Evolutionary conservation across 92 coral and sea anemone genomes (phyloP).

Genomic region (Actinostola sp.): DNA sequence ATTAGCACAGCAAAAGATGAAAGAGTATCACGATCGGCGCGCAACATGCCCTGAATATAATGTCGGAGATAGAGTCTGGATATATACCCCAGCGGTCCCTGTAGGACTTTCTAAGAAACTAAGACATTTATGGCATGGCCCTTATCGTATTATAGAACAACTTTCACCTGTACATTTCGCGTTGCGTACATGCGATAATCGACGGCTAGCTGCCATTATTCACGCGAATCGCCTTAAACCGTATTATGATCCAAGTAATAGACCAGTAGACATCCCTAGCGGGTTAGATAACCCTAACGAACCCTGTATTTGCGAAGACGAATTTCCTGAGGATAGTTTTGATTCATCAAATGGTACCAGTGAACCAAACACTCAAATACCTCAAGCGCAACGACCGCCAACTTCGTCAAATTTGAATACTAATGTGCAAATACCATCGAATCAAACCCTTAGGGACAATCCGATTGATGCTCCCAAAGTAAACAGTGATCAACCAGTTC

Average conservation of each 20-base stretch:
- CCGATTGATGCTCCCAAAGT: not conserved
- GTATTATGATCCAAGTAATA: slow-evolving; percentile 41
- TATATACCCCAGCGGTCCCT: slow-evolving; percentile 28
- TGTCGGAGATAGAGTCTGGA: slow-evolving; percentile 55
- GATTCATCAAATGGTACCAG: too few relatives aligned
- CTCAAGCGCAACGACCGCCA: too few relatives aligned
- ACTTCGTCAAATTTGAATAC: too few relatives aligned
- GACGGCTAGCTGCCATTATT: slow-evolving; percentile 44
- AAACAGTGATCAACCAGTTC: slow-evolving; percentile 7
- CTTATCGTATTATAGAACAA: slow-evolving; percentile 33
- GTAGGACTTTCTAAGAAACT: slow-evolving; percentile 37
- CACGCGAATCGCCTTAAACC: slow-evolving; percentile 54
- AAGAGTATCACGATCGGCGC: slow-evolving; percentile 36
- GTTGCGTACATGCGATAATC: slow-evolving; percentile 50
- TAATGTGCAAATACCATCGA: not conserved
- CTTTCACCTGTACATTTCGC: slow-evolving; percentile 36
- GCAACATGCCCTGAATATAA: slow-evolving; percentile 12
- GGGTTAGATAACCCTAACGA: not conserved
- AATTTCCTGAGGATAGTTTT: not conserved
- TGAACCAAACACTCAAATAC: too few relatives aligned
- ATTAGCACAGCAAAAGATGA: slow-evolving; percentile 65
- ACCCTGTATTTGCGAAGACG: too few relatives aligned
- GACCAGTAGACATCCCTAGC: slow-evolving; percentile 45
- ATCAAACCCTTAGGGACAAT: too few relatives aligned
- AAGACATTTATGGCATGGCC: slow-evolving; percentile 46